Percentiles rank a stretch among this genome's conserved stretches.
Evolutionary conservation across 1,140 invertebrate genomes (phyloP).

Genomic region (Cotesia typhae): DNA sequence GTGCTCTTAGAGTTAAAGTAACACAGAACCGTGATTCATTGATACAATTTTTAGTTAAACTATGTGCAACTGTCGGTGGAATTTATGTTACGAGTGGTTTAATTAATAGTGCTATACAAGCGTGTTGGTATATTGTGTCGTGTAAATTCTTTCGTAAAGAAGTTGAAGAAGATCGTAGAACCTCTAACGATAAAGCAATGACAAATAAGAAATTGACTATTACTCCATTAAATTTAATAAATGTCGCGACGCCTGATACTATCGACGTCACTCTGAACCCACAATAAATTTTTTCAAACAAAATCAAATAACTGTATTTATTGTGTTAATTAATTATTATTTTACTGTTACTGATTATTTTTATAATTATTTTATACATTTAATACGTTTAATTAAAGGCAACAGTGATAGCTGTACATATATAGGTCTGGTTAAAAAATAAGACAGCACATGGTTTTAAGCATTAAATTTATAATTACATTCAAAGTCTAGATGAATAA

Average conservation of each 20-base stretch:
- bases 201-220: slow-evolving; percentile 26
- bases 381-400: neutral
- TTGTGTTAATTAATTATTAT: neutral
- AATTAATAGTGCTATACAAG: slow-evolving; percentile 61
- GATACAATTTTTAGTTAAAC: slow-evolving; percentile 81
- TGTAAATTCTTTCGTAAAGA: slow-evolving; percentile 51
- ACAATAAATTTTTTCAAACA: slow-evolving; percentile 39
- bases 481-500: neutral
- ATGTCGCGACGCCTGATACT: slow-evolving; percentile 43
- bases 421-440: slow-evolving; percentile 10
- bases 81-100: slow-evolving; percentile 84
- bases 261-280: slow-evolving; percentile 49
- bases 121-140: slow-evolving; percentile 54
- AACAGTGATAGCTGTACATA: slow-evolving; percentile 25
- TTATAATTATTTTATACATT: slow-evolving; percentile 5
- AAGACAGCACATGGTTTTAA: slow-evolving; percentile 6
- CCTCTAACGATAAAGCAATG: slow-evolving; percentile 1
- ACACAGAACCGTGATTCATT: slow-evolving; percentile 82
- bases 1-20: slow-evolving; percentile 86
- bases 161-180: slow-evolving; percentile 32
- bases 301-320: neutral
- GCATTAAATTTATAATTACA: slow-evolving; percentile 4
- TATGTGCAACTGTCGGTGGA: slow-evolving; percentile 91
- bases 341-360: neutral
- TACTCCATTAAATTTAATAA: slow-evolving; percentile 48